These are phyloP conservation scores for Centropyge bicolor DNA, from an alignment of 2,797 vertebrate genomes.

Conservation along the genomic window DNA sequence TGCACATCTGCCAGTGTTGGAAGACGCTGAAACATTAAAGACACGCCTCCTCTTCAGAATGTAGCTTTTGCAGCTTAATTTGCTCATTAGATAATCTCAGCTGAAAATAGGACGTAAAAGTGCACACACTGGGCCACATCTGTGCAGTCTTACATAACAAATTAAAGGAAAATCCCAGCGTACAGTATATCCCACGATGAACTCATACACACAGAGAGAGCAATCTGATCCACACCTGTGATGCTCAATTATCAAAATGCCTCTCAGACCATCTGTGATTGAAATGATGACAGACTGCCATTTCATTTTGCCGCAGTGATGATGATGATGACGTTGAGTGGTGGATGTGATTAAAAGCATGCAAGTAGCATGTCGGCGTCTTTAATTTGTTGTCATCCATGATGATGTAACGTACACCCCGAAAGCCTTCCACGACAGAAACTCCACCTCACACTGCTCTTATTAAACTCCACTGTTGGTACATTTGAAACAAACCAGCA, in stretches of 20 bases:
- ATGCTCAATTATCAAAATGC: slow-evolving; percentile 59
- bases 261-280: slow-evolving; percentile 44
- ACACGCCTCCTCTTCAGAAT: slow-evolving; percentile 20
- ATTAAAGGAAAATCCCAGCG: slow-evolving; percentile 38
- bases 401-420: slow-evolving; percentile 36
- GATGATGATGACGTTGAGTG: slow-evolving; percentile 26
- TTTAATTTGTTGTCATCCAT: slow-evolving; percentile 54
- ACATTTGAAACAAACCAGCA: neutral
- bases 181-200: slow-evolving; percentile 26
- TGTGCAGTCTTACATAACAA: slow-evolving; percentile 57
- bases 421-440: slow-evolving; percentile 21
- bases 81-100: slow-evolving; percentile 61
- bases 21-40: slow-evolving; percentile 27
- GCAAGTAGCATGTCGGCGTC: slow-evolving; percentile 22
- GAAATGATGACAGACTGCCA: slow-evolving; percentile 42
- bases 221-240: slow-evolving; percentile 49
- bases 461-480: neutral
- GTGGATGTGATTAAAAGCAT: slow-evolving; percentile 56
- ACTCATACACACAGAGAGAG: slow-evolving; percentile 2
- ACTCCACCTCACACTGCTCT: slow-evolving; percentile 19
- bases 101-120: slow-evolving; percentile 41
- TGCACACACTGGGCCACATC: slow-evolving; percentile 37
- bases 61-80: slow-evolving; percentile 48
- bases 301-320: slow-evolving; percentile 49
- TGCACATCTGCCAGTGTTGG: slow-evolving; percentile 44